Base-by-base conservation (phyloP, 2,113 vertebrate genomes). In the Thalassoma bifasciatum region DNA sequence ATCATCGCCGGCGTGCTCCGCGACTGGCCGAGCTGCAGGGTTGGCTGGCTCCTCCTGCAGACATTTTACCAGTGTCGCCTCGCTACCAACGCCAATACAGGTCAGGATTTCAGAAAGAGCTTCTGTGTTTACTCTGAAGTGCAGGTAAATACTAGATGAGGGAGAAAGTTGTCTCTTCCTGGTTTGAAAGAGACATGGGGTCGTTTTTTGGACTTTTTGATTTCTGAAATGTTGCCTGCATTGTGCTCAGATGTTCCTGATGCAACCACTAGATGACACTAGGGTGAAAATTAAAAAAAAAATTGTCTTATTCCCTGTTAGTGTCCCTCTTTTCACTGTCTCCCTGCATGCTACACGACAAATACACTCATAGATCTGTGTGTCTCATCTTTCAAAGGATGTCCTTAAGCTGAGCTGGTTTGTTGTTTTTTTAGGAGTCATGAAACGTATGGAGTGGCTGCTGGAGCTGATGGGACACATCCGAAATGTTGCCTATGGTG, bases 401-500 rank as follows among this genome's bases (percentile, higher is more conserved):
- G 7, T 36, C 9, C 5, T 4, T 5, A 1, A 34, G 22, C 9
- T 50, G 19, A 64, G 24, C 4, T 23, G 8, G 11, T 38, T 40
- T 63, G 22, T 16, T 76, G 44, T 66, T 22, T n/a, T 37, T 83
- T 16, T 77, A 99, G 98, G 95, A 2, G 94, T 98, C 13, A 51
- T 93, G 36, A 96, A 95, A 83, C 94, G 97, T 84, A 89, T 96
- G 94, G 95, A 98, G 44, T 99, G 98, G 97, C 93, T 99, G 12
- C 90, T 99, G 83, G 95, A 99, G 77, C 83, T 99, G 63, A 99
- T 98, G 96, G 96, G 96, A 54, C 94, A 95, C 66, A 94, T 96
- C 46, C 93, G 95, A 82, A 98, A 95, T 16, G 66, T 95, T 23
- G 93, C 93, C 0, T 93, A 94, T 19, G 94, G 93, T 30, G 86